Percentiles rank a stretch among this genome's conserved stretches.
phyloP scores from a whole-genome alignment of 2,113 vertebrate species.

The Dunckerocampus dactyliophorus region DNA sequence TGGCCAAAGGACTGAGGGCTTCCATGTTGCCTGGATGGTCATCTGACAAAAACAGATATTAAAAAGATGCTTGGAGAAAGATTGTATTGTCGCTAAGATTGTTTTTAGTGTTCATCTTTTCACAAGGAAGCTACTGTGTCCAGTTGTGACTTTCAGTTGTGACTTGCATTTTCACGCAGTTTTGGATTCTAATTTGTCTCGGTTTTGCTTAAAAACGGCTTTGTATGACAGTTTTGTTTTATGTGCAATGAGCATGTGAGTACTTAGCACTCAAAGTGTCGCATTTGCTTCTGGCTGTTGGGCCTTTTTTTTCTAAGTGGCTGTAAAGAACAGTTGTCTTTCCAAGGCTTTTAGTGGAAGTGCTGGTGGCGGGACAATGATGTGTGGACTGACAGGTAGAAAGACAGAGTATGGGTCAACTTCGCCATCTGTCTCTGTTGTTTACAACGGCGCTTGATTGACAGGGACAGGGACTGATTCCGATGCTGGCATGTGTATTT shows the following conservation, averaged over 20 bases:
- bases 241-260: background rate
- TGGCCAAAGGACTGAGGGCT: conserved; percentile 12
- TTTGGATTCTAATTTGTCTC: background rate
- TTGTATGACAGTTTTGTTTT: background rate
- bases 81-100: background rate
- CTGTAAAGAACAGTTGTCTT: conserved; percentile 59
- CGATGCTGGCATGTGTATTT: conserved; percentile 16
- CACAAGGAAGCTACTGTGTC: background rate
- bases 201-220: background rate
- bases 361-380: conserved; percentile 23
- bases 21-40: conserved; percentile 23
- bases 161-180: background rate
- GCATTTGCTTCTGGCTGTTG: conserved; percentile 35
- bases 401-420: conserved; percentile 50
- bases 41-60: conserved; percentile 9
- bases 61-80: conserved; percentile 1
- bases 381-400: conserved; percentile 39
- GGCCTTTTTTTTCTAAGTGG: conserved; percentile 32
- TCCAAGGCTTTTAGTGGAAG: conserved; percentile 27
- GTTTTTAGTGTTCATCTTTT: background rate
- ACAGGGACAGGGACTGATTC: conserved; percentile 38
- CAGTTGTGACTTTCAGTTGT: background rate
- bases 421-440: conserved; percentile 61
- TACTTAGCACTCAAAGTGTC: conserved; percentile 10
- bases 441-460: conserved; percentile 48